Evolutionary conservation across 2,888 invertebrate species (phyloP), one percentile per base, ranked within the genome.

Genomic region (Clusia tigrina): DNA sequence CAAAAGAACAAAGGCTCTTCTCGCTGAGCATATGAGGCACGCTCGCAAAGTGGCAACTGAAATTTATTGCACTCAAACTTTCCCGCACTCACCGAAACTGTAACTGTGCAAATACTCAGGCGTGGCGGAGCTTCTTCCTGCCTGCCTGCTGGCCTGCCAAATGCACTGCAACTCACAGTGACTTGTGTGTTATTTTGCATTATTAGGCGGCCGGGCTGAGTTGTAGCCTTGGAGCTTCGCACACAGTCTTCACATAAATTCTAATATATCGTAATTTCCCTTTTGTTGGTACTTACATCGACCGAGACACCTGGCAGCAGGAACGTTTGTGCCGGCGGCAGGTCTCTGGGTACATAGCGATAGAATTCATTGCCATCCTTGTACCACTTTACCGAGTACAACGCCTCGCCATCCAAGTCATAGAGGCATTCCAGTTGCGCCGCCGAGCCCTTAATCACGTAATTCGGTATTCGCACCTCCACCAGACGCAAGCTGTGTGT

Each of bases 311-410:
- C 94, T 5, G 91, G 91, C 73, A 93, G 85, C 48, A 88, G 86
- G 81, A 94, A 94, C 73, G 90, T 89, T 82, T 92, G 90, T 55
- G 90, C 89, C 20, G 92, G 92, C 68, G 94, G 94, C 78, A 87
- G 87, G 83, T 94, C 93, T 61, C 91, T 86, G 15, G 94, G 94
- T 71, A 94, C 91, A 84, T 90, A 94, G 73, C 94, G 87, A 86
- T 92, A 94, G 86, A 94, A 94, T 85, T 94, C 94, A 82, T 91
- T 89, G 74, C 93, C 94, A 81, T 94, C 93, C 84, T 94, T 94
- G 86, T 94, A 94, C 94, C 94, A 95, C 86, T 94, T 94, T 78
- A 94, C 94, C 52, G 94, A 94, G 84, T 94, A 94, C 54, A 94
- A 87, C 58, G 89, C 89, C 81, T 94, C 94, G 2, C 89, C 89